Percentiles rank a stretch among this genome's conserved stretches.
phyloP scores from a whole-genome alignment of 2,797 vertebrate genomes.

The Myripristis jacobus region DNA sequence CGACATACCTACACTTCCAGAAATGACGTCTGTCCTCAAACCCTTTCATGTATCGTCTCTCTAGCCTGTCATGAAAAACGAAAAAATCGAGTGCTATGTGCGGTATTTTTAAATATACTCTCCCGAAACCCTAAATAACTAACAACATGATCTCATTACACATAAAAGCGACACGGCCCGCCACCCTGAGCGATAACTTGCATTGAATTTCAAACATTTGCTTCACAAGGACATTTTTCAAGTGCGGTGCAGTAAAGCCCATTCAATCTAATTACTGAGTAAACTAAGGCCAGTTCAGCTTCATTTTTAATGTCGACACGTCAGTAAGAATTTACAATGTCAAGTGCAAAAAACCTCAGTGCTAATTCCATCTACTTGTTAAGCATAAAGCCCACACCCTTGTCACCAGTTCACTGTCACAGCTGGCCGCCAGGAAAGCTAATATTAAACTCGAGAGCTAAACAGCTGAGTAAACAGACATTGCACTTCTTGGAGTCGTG shows the following conservation, averaged over 20 bases:
- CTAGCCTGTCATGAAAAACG: slow-evolving; percentile 21
- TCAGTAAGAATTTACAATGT: slow-evolving; percentile 27
- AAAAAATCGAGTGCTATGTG: slow-evolving; percentile 2
- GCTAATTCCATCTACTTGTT: slow-evolving; percentile 38
- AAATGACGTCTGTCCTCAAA: slow-evolving; percentile 15
- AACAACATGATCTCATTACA: slow-evolving; percentile 15
- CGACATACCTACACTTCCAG: slow-evolving; percentile 18
- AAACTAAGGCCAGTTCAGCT: slow-evolving; percentile 14
- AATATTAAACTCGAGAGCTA: slow-evolving; percentile 55
- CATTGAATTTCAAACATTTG: slow-evolving; percentile 17
- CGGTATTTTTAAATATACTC: slow-evolving; percentile 29
- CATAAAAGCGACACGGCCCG: slow-evolving; percentile 15
- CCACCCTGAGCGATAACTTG: slow-evolving; percentile 11
- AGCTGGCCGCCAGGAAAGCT: slow-evolving; percentile 45
- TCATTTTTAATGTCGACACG: not conserved
- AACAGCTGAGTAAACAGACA: slow-evolving; percentile 69
- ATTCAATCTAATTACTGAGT: not conserved
- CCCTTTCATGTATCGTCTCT: slow-evolving; percentile 31
- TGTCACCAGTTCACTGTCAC: slow-evolving; percentile 48
- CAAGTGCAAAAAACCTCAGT: slow-evolving; percentile 22
- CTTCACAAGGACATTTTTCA: not conserved
- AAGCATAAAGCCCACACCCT: slow-evolving; percentile 31
- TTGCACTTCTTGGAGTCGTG: slow-evolving; percentile 53
- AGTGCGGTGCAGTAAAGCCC: not conserved
- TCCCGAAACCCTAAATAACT: slow-evolving; percentile 16